phyloP scores from a whole-genome alignment of 2,797 vertebrate species.

The Tarsius wallacei region DNA sequence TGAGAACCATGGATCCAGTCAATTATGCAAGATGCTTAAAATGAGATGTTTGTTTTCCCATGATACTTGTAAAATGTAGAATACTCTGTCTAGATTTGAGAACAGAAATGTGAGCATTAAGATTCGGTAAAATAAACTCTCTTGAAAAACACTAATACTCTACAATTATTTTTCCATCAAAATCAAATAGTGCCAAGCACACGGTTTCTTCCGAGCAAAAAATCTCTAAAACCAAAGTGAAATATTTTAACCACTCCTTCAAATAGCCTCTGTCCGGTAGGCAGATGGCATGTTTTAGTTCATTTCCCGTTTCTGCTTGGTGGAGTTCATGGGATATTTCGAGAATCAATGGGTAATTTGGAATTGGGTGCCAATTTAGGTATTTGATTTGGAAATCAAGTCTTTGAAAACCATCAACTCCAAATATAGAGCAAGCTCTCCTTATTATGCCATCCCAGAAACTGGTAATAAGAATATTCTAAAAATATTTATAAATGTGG shows the following conservation, averaged over 20 bases:
- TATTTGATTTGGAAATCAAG: conserved; percentile 85
- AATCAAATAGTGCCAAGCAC: conserved; percentile 74
- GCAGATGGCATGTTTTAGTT: conserved; percentile 70
- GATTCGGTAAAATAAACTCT: conserved; percentile 70
- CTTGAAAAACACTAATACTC: conserved; percentile 75
- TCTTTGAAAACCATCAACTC: conserved; percentile 81
- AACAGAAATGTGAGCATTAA: conserved; percentile 61
- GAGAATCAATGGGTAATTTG: conserved; percentile 79
- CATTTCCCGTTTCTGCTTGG: conserved; percentile 79
- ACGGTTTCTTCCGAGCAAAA: conserved; percentile 68
- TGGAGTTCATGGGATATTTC: conserved; percentile 77
- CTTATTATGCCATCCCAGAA: conserved; percentile 68
- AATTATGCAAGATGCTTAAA: conserved; percentile 37
- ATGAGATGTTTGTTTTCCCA: background rate
- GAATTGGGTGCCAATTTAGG: conserved; percentile 74
- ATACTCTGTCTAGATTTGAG: conserved; percentile 52
- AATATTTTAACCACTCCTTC: conserved; percentile 75
- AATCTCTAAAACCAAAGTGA: conserved; percentile 78
- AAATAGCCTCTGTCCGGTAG: conserved; percentile 76
- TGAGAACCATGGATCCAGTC: background rate
- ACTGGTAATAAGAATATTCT: conserved; percentile 53
- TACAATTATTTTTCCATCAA: conserved; percentile 85
- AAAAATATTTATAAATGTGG: conserved; percentile 73
- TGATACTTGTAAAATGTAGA: conserved; percentile 28
- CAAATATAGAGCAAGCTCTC: conserved; percentile 66